Conservation (phyloP, 2,888 invertebrate genomes). For the Pelosia muscerda region DNA sequence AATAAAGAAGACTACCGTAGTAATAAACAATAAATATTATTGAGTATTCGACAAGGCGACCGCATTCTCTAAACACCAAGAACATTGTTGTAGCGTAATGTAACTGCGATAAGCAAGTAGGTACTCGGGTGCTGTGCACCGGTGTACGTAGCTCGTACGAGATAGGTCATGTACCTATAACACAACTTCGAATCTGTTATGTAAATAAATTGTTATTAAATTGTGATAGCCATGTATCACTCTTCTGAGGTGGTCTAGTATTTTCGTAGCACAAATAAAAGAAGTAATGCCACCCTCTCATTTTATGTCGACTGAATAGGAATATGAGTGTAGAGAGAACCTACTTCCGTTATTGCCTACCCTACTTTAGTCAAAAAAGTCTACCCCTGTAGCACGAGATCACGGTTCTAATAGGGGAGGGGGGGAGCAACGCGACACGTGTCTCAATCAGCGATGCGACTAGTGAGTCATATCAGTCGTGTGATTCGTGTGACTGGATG, state of each 20-base stretch:
- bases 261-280: background rate
- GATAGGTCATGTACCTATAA: conserved; percentile 4
- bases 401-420: too few relatives aligned
- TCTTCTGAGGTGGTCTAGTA: background rate
- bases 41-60: background rate
- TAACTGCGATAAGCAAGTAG: background rate
- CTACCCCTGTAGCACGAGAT: too few relatives aligned
- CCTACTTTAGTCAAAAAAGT: too few relatives aligned
- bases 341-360: background rate
- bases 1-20: too few relatives aligned
- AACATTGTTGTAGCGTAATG: background rate
- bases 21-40: background rate
- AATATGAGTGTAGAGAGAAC: too few relatives aligned
- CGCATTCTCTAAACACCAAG: background rate
- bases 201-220: background rate
- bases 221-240: too few relatives aligned
- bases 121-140: background rate
- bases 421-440: too few relatives aligned
- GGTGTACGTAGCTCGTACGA: background rate
- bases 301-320: background rate
- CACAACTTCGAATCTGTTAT: background rate
- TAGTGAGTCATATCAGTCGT: background rate
- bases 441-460: too few relatives aligned
- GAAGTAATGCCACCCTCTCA: background rate
- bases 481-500: background rate